A percentile compares a stretch with the other conserved stretches of the same genome.
phyloP scores from a whole-genome alignment of 1,140 invertebrate species.

The Penaeus vannamei region DNA sequence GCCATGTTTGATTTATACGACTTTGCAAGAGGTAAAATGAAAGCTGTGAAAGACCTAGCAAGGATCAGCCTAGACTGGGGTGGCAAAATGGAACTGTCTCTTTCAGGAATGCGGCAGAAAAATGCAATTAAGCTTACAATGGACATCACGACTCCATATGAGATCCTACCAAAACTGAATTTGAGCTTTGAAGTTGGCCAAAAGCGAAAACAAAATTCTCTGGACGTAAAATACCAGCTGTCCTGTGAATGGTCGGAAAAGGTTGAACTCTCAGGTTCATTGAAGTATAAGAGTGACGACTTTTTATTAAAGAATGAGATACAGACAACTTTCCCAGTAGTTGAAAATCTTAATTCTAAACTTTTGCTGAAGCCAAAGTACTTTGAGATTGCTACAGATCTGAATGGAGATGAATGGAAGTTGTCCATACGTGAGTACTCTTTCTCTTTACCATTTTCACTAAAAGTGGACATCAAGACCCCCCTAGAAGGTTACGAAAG shows the following conservation, averaged over 20 bases:
- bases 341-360: slow-evolving; percentile 1
- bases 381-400: not conserved
- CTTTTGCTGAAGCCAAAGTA: slow-evolving; percentile 19
- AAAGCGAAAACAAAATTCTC: not conserved
- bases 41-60: slow-evolving; percentile 2
- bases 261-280: not conserved
- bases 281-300: slow-evolving; percentile 17
- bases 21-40: slow-evolving; percentile 48
- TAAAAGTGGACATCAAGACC: slow-evolving; percentile 29
- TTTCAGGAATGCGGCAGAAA: slow-evolving; percentile 33
- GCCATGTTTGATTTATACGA: slow-evolving; percentile 42
- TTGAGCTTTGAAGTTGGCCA: slow-evolving; percentile 33
- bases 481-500: slow-evolving; percentile 36
- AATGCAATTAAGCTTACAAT: slow-evolving; percentile 19
- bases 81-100: slow-evolving; percentile 26
- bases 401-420: slow-evolving; percentile 39
- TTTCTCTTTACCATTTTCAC: slow-evolving; percentile 35
- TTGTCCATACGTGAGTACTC: slow-evolving; percentile 10
- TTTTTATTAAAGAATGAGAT: slow-evolving; percentile 22
- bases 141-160: slow-evolving; percentile 18
- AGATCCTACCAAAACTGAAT: slow-evolving; percentile 32
- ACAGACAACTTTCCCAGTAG: not conserved
- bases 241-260: slow-evolving; percentile 44
- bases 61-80: slow-evolving; percentile 38
- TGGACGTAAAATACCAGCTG: slow-evolving; percentile 24